phyloP scores from a whole-genome alignment of 2,888 invertebrate genomes.

The Ryuthela nishihirai region DNA sequence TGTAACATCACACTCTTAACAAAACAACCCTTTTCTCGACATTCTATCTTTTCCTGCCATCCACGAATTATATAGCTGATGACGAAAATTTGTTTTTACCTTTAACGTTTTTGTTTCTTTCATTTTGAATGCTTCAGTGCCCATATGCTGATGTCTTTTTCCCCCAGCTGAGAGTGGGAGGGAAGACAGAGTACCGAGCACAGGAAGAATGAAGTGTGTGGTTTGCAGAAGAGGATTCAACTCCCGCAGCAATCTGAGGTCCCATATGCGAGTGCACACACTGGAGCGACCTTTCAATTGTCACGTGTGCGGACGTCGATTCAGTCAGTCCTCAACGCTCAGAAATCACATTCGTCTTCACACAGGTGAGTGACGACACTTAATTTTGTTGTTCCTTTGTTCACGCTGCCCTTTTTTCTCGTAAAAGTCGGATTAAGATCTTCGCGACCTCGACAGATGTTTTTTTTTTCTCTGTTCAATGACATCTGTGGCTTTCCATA shows the following conservation, averaged over 20 bases:
- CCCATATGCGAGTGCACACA: constrained; percentile 51
- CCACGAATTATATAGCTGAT: too few relatives aligned
- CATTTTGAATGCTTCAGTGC: too few relatives aligned
- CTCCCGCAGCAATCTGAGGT: constrained; percentile 49
- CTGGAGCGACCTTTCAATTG: constrained; percentile 49
- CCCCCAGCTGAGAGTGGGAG: too few relatives aligned
- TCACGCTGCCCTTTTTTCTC: not conserved
- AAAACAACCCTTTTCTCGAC: too few relatives aligned
- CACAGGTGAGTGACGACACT: constrained; percentile 45
- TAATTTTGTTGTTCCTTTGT: not conserved
- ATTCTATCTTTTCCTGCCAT: too few relatives aligned
- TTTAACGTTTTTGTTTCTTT: too few relatives aligned
- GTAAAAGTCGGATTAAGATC: too few relatives aligned
- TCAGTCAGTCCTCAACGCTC: constrained; percentile 50
- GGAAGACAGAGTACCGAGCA: too few relatives aligned
- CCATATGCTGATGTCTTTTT: too few relatives aligned
- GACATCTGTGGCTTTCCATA: too few relatives aligned
- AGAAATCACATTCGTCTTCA: constrained; percentile 49
- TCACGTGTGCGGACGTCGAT: constrained; percentile 46
- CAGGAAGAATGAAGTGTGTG: constrained; percentile 45
- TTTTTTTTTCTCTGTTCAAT: not conserved
- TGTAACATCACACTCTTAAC: too few relatives aligned
- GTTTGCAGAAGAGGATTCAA: constrained; percentile 49
- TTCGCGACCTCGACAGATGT: not conserved
- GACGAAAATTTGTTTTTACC: too few relatives aligned